These are phyloP conservation scores for Melanaphis sacchari DNA, from an alignment of 1,140 invertebrate species.

Conservation along the genomic window DNA sequence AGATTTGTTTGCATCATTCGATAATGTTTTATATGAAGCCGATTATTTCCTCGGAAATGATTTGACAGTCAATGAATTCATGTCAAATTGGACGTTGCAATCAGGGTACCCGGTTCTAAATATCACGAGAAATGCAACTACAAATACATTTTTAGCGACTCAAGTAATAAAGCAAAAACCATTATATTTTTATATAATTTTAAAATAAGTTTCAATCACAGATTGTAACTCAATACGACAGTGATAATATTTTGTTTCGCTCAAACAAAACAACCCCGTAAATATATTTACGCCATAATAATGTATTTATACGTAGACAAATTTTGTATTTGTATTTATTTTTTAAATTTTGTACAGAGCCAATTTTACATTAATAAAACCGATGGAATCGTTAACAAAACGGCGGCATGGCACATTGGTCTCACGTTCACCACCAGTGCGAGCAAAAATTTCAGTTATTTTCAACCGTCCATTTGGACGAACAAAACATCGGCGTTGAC, in stretches of 20 bases:
- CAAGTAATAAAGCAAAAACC: conserved; percentile 5
- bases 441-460: neutral
- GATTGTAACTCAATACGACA: no score
- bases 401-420: neutral
- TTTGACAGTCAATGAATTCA: conserved; percentile 63
- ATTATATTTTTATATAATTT: no score
- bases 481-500: neutral
- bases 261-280: no score
- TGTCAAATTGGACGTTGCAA: conserved; percentile 79
- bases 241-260: no score
- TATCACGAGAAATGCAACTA: conserved; percentile 65
- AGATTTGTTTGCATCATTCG: neutral
- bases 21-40: neutral
- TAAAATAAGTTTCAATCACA: no score
- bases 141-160: neutral
- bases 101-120: conserved; percentile 77
- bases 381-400: neutral
- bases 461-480: neutral
- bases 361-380: neutral
- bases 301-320: no score
- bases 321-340: neutral
- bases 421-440: neutral
- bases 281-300: no score
- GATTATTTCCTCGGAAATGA: neutral
- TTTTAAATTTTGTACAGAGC: neutral